phyloP scores from a whole-genome alignment of 2,113 vertebrate genomes.

The Sphyrna mokarran region DNA sequence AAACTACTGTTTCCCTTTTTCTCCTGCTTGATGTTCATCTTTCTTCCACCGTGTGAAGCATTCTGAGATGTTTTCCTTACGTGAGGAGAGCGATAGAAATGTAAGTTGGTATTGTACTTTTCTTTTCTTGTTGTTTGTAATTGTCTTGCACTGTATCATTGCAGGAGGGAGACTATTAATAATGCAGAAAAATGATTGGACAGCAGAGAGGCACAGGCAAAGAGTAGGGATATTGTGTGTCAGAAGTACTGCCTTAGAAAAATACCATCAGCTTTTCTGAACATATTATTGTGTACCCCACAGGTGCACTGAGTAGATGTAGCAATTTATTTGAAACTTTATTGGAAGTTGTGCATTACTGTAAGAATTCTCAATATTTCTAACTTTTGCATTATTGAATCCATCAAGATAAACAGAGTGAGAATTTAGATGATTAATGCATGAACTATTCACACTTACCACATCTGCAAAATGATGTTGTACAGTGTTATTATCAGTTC shows the following conservation, averaged over 20 bases:
- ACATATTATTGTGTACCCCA: too few species aligned
- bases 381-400: neutral
- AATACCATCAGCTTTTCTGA: too few species aligned
- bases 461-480: neutral
- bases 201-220: neutral
- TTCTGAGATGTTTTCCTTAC: slow-evolving; percentile 36
- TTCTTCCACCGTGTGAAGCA: slow-evolving; percentile 27
- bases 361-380: neutral
- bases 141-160: neutral
- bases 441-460: neutral
- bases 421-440: neutral
- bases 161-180: neutral
- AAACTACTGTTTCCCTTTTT: slow-evolving; percentile 35
- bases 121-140: neutral
- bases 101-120: slow-evolving; percentile 25
- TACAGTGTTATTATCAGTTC: neutral
- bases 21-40: slow-evolving; percentile 34
- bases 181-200: neutral
- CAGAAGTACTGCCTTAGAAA: neutral
- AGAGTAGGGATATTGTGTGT: neutral
- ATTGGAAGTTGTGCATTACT: neutral
- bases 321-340: neutral
- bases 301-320: neutral
- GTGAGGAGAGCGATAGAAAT: slow-evolving; percentile 30
- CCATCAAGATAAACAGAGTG: neutral